phyloP scores from a whole-genome alignment of 2,113 vertebrate species.

The Pseudopodoces humilis region DNA sequence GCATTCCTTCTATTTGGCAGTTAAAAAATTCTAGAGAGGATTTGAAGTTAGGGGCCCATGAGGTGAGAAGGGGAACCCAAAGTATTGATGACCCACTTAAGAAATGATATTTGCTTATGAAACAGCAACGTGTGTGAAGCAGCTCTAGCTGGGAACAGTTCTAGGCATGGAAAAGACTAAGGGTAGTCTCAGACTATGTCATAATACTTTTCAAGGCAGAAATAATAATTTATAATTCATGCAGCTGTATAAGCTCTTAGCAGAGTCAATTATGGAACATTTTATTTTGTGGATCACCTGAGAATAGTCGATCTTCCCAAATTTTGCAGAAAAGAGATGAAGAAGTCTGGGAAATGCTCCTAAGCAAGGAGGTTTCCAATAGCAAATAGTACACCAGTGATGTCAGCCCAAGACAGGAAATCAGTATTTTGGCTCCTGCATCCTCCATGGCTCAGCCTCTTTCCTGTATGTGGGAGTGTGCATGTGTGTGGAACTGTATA shows the following conservation, averaged over 20 bases:
- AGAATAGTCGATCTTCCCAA: slow-evolving; percentile 21
- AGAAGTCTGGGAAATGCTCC: slow-evolving; percentile 1
- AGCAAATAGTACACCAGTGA: slow-evolving; percentile 6
- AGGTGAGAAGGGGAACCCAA: not conserved
- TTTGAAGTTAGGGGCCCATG: not conserved
- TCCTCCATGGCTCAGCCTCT: not conserved
- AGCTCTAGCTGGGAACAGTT: not conserved
- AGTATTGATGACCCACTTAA: not conserved
- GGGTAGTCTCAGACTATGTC: not conserved
- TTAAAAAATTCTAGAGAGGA: not conserved
- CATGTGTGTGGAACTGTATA: not conserved
- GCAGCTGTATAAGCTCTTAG: slow-evolving; percentile 51
- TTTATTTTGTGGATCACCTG: slow-evolving; percentile 58
- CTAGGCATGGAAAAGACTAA: not conserved
- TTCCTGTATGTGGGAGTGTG: not conserved
- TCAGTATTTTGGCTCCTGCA: not conserved
- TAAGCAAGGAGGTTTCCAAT: slow-evolving; percentile 37
- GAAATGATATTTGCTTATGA: not conserved
- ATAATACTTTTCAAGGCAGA: slow-evolving; percentile 30
- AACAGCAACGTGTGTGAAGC: not conserved
- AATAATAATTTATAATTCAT: slow-evolving; percentile 21
- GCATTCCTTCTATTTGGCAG: not conserved
- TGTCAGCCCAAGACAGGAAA: slow-evolving; percentile 49
- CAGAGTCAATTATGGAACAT: slow-evolving; percentile 23
- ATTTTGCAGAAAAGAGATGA: not conserved